phyloP scores from a whole-genome alignment of 1,140 invertebrate genomes.

The Bombus pascuorum region DNA sequence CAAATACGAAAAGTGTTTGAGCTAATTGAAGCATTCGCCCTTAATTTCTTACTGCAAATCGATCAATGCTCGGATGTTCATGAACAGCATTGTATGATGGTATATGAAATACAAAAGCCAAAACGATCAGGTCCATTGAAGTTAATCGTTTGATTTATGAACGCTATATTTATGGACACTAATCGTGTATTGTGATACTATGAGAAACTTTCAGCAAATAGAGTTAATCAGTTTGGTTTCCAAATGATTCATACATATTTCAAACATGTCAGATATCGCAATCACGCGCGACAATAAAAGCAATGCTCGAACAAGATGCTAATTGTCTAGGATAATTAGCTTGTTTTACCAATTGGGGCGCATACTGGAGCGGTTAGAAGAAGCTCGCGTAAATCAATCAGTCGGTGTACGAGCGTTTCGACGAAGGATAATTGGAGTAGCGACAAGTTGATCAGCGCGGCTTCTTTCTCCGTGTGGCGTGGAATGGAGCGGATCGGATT shows the following conservation, averaged over 20 bases:
- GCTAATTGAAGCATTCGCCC: background rate
- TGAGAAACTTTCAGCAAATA: background rate
- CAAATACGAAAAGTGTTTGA: background rate
- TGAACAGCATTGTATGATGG: no score
- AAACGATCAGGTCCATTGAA: background rate
- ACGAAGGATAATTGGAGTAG: conserved; percentile 68
- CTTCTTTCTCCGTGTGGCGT: conserved; percentile 50
- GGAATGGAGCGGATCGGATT: conserved; percentile 53
- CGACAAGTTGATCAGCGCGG: conserved; percentile 68
- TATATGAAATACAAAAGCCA: no score
- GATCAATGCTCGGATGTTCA: no score
- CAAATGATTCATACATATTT: background rate
- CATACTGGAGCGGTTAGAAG: conserved; percentile 31
- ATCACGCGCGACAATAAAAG: conserved; percentile 17
- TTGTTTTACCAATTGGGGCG: background rate
- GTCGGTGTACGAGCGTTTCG: conserved; percentile 54
- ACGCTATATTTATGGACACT: background rate
- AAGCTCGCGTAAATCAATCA: conserved; percentile 69
- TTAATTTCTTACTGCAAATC: no score
- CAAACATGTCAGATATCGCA: background rate
- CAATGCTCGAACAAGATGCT: conserved; percentile 46
- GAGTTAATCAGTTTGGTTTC: background rate
- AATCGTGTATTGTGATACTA: background rate
- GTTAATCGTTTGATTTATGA: background rate
- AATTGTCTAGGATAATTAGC: conserved; percentile 63